Evolutionary conservation across 1,140 invertebrate species (phyloP).

Genomic region (Calephelis virginiensis): DNA sequence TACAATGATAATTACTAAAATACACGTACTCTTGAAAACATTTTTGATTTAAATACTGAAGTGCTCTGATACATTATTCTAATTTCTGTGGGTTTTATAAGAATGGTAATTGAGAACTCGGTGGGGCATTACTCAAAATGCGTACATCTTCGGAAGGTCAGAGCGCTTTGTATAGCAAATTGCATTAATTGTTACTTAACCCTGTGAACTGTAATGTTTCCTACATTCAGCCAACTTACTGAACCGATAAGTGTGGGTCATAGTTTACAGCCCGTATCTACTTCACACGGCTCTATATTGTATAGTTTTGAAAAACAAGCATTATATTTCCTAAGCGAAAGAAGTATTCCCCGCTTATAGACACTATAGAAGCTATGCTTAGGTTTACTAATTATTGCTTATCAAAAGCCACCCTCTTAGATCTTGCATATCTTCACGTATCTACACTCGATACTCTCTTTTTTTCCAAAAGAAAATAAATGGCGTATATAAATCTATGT

Average conservation of each 20-base stretch:
- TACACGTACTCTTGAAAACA: conserved; percentile 67
- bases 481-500: too few species aligned
- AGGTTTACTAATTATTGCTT: too few species aligned
- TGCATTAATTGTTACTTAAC: conserved; percentile 18
- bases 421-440: too few species aligned
- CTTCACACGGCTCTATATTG: too few species aligned
- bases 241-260: conserved; percentile 1
- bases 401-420: too few species aligned
- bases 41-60: conserved; percentile 60
- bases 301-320: too few species aligned
- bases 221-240: conserved; percentile 20
- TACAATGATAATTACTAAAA: background rate
- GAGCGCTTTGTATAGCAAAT: conserved; percentile 34
- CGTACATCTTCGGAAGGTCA: conserved; percentile 54
- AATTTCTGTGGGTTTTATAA: conserved; percentile 69
- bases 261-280: background rate
- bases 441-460: too few species aligned
- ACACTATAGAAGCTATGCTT: too few species aligned
- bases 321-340: background rate
- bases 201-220: conserved; percentile 55
- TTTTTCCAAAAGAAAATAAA: too few species aligned
- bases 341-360: too few species aligned
- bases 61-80: conserved; percentile 64
- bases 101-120: conserved; percentile 50
- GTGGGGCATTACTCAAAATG: conserved; percentile 53